Evolutionary conservation across 2,113 vertebrate species (phyloP), one percentile per base, ranked within the genome.

Genomic region (Pavo muticus): DNA sequence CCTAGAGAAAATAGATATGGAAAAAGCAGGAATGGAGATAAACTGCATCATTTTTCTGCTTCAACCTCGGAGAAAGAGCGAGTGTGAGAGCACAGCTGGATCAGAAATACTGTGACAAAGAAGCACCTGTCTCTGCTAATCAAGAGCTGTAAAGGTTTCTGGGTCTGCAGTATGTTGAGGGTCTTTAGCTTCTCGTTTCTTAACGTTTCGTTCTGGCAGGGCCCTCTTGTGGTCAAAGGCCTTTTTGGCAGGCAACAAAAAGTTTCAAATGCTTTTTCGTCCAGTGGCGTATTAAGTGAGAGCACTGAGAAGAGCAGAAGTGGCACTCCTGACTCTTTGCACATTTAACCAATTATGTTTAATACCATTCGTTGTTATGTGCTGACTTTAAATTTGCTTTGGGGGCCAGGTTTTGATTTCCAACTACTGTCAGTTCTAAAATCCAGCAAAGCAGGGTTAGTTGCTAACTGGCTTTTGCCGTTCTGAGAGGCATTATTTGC

Each of bases 1-100:
- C 99, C 99, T 99, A 94, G 98, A 97, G 60, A 87, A 71, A 90
- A 88, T 7, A 82, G 12, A 64, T 1, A 60, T 0, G 30, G 39
- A n/a, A 84, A 72, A 40, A 21, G 39, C 24, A 81, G 40, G n/a
- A 50, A 50, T 20, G 37, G 68, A 80, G 48, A 78, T 8, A 84
- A 72, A 25, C 30, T 67, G 61, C 35, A 52, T 37, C 10, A 17
- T 48, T 19, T 60, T n/a, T 35, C 37, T 83, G 39, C 29, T 21
- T 52, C 11, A 67, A 12, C 21, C 13, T 69, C 45, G 47, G 42
- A 70, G 44, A 54, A 59, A 47, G 16, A 92, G 21, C 29, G 57
- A 73, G 20, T 8, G 20, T 32, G 50, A 78, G 39, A 59, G 64
- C 64, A n/a, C n/a, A 45, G 78, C 32, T 77, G 75, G 54, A 27